Conservation (phyloP, 2,797 vertebrate genomes). For the Tadarida brasiliensis region DNA sequence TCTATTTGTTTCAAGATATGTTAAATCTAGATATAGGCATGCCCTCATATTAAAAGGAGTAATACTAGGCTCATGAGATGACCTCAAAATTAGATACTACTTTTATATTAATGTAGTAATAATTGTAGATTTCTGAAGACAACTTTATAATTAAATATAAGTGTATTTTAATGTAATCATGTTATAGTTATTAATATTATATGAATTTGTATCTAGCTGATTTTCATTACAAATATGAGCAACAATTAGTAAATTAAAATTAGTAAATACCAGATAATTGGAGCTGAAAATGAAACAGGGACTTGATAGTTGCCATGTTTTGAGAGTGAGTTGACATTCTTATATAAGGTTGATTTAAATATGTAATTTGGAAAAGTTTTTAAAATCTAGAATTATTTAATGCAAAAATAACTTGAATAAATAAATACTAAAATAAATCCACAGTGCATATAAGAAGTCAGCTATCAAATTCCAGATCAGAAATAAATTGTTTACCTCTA, state of each 20-base stretch:
- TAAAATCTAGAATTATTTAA: not conserved
- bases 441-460: not conserved
- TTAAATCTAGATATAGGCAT: not conserved
- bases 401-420: not conserved
- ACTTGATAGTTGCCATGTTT: not conserved
- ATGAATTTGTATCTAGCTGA: not conserved
- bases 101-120: not conserved
- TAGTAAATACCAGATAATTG: not conserved
- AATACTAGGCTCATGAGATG: not conserved
- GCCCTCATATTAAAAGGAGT: not conserved
- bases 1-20: not conserved
- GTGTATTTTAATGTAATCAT: not conserved
- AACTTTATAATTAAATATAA: constrained; percentile 6
- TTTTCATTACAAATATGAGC: not conserved
- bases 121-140: not conserved
- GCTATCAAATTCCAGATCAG: not conserved
- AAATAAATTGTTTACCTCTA: not conserved
- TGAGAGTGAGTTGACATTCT: not conserved
- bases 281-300: not conserved
- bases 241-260: not conserved
- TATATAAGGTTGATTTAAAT: not conserved
- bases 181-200: not conserved
- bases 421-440: not conserved
- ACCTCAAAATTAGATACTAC: not conserved
- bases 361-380: not conserved